Evolutionary conservation across 2,113 vertebrate species (phyloP).

Genomic region (Strix uralensis): DNA sequence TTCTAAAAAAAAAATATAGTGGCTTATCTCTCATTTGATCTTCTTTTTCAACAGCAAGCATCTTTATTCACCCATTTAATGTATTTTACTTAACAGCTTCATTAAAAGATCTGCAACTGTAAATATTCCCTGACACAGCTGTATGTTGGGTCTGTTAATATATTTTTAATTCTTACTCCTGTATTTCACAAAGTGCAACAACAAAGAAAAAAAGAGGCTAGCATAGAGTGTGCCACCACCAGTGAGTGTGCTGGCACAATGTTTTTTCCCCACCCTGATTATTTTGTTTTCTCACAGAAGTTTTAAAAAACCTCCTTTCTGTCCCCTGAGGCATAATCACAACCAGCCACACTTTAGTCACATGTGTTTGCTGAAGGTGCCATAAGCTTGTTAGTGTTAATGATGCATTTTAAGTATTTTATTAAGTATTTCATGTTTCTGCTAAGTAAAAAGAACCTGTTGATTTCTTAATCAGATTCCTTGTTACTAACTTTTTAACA

Average conservation of each 20-base stretch:
- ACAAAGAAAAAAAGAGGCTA: background rate
- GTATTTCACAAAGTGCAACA: background rate
- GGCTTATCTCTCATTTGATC: background rate
- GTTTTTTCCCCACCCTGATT: accelerated
- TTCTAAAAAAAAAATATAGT: background rate
- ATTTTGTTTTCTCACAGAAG: background rate
- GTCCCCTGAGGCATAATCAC: background rate
- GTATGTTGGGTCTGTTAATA: background rate
- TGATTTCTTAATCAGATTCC: background rate
- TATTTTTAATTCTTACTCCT: background rate
- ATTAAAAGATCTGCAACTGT: background rate
- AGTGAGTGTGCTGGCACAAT: background rate
- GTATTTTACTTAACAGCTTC: background rate
- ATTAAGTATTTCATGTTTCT: background rate
- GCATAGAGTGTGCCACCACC: background rate
- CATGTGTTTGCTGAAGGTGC: background rate
- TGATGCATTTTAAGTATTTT: background rate
- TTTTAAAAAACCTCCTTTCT: background rate
- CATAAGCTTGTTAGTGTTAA: background rate
- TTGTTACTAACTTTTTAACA: background rate
- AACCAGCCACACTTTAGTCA: background rate
- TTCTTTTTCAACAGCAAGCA: background rate
- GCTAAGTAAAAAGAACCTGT: background rate
- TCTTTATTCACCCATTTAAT: background rate
- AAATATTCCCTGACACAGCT: background rate